phyloP scores from a whole-genome alignment of 2,888 invertebrate genomes.

The Lasioglossum lativentre region DNA sequence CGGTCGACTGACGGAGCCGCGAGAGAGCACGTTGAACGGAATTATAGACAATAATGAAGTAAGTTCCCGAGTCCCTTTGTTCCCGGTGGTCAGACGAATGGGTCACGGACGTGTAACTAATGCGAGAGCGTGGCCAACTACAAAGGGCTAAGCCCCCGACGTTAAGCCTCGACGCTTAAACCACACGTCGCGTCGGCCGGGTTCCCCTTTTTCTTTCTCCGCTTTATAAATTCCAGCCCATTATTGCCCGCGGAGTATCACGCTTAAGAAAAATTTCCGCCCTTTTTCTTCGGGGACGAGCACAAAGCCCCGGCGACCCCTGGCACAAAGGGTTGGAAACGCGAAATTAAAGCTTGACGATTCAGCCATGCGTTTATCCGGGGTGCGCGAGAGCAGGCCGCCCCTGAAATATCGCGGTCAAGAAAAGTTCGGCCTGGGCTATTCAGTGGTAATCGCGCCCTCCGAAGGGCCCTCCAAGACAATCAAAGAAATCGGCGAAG shows the following conservation, averaged over 20 bases:
- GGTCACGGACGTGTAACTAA: conserved; percentile 50
- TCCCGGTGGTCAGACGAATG: conserved; percentile 43
- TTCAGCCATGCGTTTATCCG: conserved; percentile 56
- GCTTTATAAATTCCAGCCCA: conserved; percentile 58
- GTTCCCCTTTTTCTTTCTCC: conserved; percentile 39
- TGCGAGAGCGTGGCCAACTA: conserved; percentile 48
- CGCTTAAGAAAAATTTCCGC: conserved; percentile 59
- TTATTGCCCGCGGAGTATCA: conserved; percentile 54
- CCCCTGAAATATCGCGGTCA: conserved; percentile 40
- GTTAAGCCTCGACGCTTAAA: conserved; percentile 49
- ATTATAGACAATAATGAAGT: conserved; percentile 41
- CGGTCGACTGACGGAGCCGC: not conserved
- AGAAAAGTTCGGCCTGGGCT: conserved; percentile 14
- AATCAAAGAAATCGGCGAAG: not conserved
- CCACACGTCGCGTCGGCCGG: conserved; percentile 34
- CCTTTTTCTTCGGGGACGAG: conserved; percentile 42
- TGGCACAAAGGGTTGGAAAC: conserved; percentile 50
- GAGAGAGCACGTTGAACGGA: not conserved
- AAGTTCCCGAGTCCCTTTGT: conserved; percentile 33
- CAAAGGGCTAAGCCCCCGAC: conserved; percentile 40
- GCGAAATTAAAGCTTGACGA: conserved; percentile 59
- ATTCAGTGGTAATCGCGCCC: not conserved
- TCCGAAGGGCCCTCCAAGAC: not conserved
- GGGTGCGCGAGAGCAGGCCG: not conserved
- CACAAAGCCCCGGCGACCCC: conserved; percentile 35